Evolutionary conservation across 2,888 invertebrate species (phyloP).

Genomic region (Acleris emargana): DNA sequence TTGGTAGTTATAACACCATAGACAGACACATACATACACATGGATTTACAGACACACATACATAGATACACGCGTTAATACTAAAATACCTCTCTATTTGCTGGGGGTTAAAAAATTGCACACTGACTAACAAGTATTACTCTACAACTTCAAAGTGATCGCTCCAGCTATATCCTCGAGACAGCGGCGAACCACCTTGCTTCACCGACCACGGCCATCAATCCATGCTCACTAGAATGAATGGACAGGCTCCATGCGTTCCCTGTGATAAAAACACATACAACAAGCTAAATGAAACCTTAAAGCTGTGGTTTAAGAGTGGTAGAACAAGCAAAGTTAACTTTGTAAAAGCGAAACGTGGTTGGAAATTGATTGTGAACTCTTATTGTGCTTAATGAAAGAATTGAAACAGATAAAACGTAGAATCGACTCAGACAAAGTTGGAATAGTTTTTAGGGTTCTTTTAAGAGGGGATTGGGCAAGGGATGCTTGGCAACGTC

Average conservation of each 20-base stretch:
- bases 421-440: conserved; percentile 44
- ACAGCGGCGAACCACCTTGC: conserved; percentile 71
- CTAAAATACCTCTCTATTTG: not conserved
- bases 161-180: conserved; percentile 50
- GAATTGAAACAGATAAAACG: conserved; percentile 78
- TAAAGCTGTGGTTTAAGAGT: conserved; percentile 45
- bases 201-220: conserved; percentile 71
- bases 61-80: no score
- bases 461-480: conserved; percentile 11
- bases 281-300: conserved; percentile 44
- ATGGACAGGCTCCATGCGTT: conserved; percentile 70
- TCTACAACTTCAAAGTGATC: conserved; percentile 43
- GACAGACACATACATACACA: no score
- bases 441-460: conserved; percentile 36
- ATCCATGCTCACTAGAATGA: conserved; percentile 79
- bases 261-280: conserved; percentile 44
- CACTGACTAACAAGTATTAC: conserved; percentile 11
- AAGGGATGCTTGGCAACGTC: conserved; percentile 4
- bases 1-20: no score
- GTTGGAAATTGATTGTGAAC: conserved; percentile 77
- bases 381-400: conserved; percentile 79
- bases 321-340: conserved; percentile 41
- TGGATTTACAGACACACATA: no score
- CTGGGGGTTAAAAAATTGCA: not conserved
- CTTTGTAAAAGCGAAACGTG: conserved; percentile 56